A percentile compares a stretch with the other conserved stretches of the same genome.
These are phyloP conservation scores for Nematostella vectensis DNA, from an alignment of 92 coral and sea anemone species.

Conservation along the genomic window DNA sequence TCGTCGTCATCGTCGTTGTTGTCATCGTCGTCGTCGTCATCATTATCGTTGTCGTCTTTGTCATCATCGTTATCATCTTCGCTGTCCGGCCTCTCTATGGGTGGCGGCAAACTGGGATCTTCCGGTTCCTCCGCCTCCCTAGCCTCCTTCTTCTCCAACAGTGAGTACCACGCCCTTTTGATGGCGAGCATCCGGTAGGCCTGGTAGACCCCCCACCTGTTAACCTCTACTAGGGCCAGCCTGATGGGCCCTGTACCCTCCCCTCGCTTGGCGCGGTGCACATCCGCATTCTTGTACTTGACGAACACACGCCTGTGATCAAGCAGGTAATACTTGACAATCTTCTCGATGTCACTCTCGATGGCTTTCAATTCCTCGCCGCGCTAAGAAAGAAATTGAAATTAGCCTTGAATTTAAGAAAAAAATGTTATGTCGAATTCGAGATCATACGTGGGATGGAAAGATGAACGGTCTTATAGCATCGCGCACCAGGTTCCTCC, in stretches of 20 bases:
- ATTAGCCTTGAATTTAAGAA: background rate
- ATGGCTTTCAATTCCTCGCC: slow-evolving; percentile 39
- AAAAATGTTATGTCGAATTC: background rate
- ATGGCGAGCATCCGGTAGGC: slow-evolving; percentile 65
- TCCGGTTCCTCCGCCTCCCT: slow-evolving; percentile 59
- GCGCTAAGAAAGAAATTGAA: slow-evolving; percentile 37
- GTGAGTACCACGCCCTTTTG: slow-evolving; percentile 72
- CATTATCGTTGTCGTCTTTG: slow-evolving; percentile 54
- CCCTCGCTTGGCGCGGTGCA: slow-evolving; percentile 51
- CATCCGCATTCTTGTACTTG: slow-evolving; percentile 55
- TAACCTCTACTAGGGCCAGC: slow-evolving; percentile 64
- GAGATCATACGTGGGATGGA: background rate
- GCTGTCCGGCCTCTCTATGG: slow-evolving; percentile 21
- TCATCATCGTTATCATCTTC: slow-evolving; percentile 54
- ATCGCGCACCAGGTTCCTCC: too few relatives aligned
- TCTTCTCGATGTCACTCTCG: slow-evolving; percentile 64
- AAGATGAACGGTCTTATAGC: too few relatives aligned
- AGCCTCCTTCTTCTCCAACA: slow-evolving; percentile 56
- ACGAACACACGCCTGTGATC: slow-evolving; percentile 93
- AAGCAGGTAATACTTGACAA: slow-evolving; percentile 64
- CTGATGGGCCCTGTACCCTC: slow-evolving; percentile 60
- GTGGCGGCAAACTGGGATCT: slow-evolving; percentile 21
- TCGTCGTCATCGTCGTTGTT: slow-evolving; percentile 67
- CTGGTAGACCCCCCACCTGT: slow-evolving; percentile 95
- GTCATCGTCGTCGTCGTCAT: slow-evolving; percentile 59